Percentiles rank a stretch among this genome's conserved stretches.
These are phyloP conservation scores for Eristalis arbustorum DNA, from an alignment of 2,888 invertebrate genomes.

Conservation along the genomic window DNA sequence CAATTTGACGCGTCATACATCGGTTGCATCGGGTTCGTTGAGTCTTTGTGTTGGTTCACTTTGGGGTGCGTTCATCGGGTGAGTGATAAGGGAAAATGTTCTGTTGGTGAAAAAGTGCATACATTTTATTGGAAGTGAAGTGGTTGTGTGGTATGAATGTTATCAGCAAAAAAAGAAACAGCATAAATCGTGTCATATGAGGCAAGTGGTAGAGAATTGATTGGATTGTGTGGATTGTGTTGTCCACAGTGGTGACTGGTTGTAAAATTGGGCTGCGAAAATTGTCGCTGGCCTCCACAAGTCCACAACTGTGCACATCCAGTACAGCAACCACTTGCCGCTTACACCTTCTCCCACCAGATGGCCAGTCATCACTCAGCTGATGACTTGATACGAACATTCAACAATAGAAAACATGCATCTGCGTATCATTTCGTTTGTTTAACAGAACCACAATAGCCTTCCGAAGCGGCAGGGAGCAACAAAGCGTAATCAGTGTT, in stretches of 20 bases:
- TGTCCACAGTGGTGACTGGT: too few species aligned
- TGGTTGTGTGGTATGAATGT: too few species aligned
- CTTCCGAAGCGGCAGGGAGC: neutral
- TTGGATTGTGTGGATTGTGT: too few species aligned
- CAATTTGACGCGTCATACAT: constrained; percentile 10
- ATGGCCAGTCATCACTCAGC: neutral
- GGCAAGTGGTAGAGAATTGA: too few species aligned
- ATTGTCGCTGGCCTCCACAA: too few species aligned
- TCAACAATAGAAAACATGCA: neutral
- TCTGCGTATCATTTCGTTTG: constrained; percentile 21
- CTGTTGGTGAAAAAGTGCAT: neutral
- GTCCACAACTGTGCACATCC: neutral
- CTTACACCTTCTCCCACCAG: neutral
- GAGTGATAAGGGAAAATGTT: neutral
- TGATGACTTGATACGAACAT: neutral
- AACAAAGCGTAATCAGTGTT: constrained; percentile 31
- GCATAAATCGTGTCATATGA: too few species aligned
- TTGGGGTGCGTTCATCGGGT: neutral
- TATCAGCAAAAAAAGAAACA: too few species aligned
- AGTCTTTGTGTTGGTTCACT: neutral
- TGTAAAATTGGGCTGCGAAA: too few species aligned
- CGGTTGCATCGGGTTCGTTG: constrained; percentile 14
- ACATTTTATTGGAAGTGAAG: neutral
- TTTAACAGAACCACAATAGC: constrained; percentile 12
- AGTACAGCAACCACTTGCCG: neutral